phyloP scores from a whole-genome alignment of 1,140 invertebrate species.

The Sycophila sp. region DNA sequence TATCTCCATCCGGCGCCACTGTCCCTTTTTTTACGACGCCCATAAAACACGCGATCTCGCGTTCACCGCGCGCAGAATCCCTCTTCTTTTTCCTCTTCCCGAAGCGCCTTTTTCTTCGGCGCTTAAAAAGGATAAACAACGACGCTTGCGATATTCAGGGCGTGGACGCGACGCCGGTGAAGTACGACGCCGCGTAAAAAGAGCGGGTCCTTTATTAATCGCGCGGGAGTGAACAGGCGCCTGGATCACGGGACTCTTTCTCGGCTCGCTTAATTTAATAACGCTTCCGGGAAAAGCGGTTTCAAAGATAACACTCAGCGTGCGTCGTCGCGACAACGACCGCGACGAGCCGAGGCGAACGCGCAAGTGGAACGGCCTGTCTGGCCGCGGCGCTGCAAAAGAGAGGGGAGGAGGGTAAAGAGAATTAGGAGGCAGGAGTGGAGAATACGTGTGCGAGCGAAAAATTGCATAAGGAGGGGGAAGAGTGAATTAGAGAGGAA shows the following conservation, averaged over 20 bases:
- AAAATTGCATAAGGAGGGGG: constrained; percentile 17
- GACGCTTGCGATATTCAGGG: no score
- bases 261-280: constrained; percentile 59
- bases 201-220: background rate
- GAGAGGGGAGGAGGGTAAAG: background rate
- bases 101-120: no score
- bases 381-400: background rate
- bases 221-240: background rate
- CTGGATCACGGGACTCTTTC: constrained; percentile 49
- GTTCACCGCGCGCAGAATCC: no score
- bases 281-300: constrained; percentile 51
- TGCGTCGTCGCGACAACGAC: constrained; percentile 32
- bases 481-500: constrained; percentile 34
- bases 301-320: constrained; percentile 57
- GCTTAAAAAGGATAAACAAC: no score
- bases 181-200: background rate
- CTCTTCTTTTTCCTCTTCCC: no score
- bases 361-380: constrained; percentile 37
- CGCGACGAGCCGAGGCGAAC: constrained; percentile 14
- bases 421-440: constrained; percentile 1
- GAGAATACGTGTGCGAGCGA: background rate
- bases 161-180: no score
- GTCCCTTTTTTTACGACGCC: background rate
- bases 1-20: background rate
- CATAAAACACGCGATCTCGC: constrained; percentile 10